Percentiles rank a stretch among this genome's conserved stretches.
These are phyloP conservation scores for Sinocyclocheilus grahami DNA, from an alignment of 2,113 vertebrate genomes.

Conservation along the genomic window DNA sequence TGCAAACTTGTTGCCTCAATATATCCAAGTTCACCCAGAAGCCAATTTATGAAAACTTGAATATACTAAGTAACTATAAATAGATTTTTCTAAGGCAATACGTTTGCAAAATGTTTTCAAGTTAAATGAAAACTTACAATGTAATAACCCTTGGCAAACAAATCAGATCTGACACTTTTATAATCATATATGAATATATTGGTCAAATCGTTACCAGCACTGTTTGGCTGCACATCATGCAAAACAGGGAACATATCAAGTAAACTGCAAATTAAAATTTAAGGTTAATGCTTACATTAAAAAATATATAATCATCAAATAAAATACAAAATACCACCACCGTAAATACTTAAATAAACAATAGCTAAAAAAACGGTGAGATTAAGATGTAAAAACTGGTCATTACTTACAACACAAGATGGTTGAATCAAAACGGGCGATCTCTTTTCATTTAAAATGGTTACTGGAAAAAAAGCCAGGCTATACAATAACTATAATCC, in stretches of 20 bases:
- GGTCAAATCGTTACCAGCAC: neutral
- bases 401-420: neutral
- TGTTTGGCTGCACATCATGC: slow-evolving; percentile 79
- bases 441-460: neutral
- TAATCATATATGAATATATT: too few relatives aligned
- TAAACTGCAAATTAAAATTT: slow-evolving; percentile 88
- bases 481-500: neutral
- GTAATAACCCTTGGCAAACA: too few relatives aligned
- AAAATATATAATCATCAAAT: slow-evolving; percentile 28
- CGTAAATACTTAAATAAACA: neutral
- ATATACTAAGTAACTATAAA: too few relatives aligned
- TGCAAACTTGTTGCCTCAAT: too few relatives aligned
- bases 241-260: slow-evolving; percentile 90
- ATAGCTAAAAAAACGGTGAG: too few relatives aligned
- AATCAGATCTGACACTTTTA: too few relatives aligned
- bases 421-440: neutral
- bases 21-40: too few relatives aligned
- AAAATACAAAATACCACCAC: neutral
- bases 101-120: too few relatives aligned
- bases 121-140: too few relatives aligned
- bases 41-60: too few relatives aligned
- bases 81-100: too few relatives aligned
- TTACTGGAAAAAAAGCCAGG: neutral
- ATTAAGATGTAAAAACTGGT: slow-evolving; percentile 14
- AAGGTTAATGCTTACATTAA: slow-evolving; percentile 78